Percentiles rank a stretch among this genome's conserved stretches.
These are phyloP conservation scores for Isotomurus palustris DNA, from an alignment of 2,888 invertebrate genomes.

Conservation along the genomic window DNA sequence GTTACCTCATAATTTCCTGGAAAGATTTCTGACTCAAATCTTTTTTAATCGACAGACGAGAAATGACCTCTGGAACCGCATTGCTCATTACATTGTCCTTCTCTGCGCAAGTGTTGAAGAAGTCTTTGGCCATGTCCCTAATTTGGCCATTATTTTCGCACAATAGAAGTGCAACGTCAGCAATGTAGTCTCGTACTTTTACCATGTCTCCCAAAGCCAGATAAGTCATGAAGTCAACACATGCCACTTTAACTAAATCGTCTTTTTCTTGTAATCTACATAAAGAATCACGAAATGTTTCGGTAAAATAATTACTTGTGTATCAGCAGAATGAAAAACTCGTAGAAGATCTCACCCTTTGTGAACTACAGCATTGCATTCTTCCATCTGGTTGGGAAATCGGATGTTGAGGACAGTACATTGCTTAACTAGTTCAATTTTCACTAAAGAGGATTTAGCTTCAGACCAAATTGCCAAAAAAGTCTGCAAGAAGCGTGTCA, in stretches of 20 bases:
- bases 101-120: constrained; percentile 38
- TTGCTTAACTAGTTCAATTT: constrained; percentile 37
- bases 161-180: constrained; percentile 36
- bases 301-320: background rate
- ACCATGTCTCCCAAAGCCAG: constrained; percentile 41
- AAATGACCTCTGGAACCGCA: constrained; percentile 41
- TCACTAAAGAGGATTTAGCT: constrained; percentile 28
- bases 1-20: constrained; percentile 41
- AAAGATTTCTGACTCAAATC: constrained; percentile 33
- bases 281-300: background rate
- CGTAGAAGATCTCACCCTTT: constrained; percentile 23
- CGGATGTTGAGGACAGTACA: constrained; percentile 34
- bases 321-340: constrained; percentile 1
- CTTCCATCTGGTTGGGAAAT: constrained; percentile 45
- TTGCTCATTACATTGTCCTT: constrained; percentile 42
- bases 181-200: constrained; percentile 37
- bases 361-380: constrained; percentile 32
- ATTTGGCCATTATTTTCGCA: constrained; percentile 30
- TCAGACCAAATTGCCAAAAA: constrained; percentile 31
- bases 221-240: constrained; percentile 43
- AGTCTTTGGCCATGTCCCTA: constrained; percentile 41
- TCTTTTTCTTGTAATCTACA: constrained; percentile 26
- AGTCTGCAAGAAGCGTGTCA: constrained; percentile 15
- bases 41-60: constrained; percentile 29
- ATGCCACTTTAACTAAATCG: constrained; percentile 30